A percentile compares a stretch with the other conserved stretches of the same genome.
These are phyloP conservation scores for Muscicapa adusta DNA, from an alignment of 2,113 vertebrate species.

Conservation along the genomic window DNA sequence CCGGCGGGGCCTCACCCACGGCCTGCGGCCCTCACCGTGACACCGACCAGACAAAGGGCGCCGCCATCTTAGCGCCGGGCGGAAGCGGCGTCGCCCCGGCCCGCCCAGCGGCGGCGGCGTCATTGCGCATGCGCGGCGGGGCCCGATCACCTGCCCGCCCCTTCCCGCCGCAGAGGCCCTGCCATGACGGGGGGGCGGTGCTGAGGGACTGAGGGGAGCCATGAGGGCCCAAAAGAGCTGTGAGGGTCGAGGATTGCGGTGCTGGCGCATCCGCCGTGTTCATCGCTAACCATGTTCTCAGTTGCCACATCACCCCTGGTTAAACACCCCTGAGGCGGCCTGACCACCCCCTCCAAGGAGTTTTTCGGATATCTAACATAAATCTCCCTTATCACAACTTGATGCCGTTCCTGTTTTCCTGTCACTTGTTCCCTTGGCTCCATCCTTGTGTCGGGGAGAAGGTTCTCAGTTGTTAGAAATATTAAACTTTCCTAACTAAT, in stretches of 20 bases:
- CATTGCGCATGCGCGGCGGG: not conserved
- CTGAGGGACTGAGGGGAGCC: not conserved
- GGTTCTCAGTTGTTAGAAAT: not conserved
- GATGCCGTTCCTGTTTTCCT: not conserved
- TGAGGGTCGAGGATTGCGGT: too few species aligned
- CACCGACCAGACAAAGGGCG: slow-evolving; percentile 73
- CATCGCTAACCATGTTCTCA: rapidly evolving
- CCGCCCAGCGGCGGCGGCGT: not conserved
- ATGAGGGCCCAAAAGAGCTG: too few species aligned
- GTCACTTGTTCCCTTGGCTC: not conserved
- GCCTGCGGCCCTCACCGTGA: slow-evolving; percentile 32
- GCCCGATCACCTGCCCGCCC: not conserved
- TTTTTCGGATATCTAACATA: rapidly evolving
- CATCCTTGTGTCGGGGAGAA: not conserved
- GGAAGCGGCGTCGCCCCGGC: slow-evolving; percentile 62
- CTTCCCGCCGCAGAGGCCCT: not conserved
- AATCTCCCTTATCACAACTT: not conserved
- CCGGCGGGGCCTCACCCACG: not conserved
- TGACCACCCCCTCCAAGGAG: not conserved
- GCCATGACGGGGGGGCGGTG: not conserved
- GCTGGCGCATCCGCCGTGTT: rapidly evolving
- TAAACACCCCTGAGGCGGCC: not conserved
- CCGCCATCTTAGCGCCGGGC: slow-evolving; percentile 73
- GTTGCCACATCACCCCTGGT: rapidly evolving
- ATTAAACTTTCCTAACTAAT: not conserved